Base-by-base conservation (phyloP, 2,888 invertebrate species). In the Dinocampus coccinellae region DNA sequence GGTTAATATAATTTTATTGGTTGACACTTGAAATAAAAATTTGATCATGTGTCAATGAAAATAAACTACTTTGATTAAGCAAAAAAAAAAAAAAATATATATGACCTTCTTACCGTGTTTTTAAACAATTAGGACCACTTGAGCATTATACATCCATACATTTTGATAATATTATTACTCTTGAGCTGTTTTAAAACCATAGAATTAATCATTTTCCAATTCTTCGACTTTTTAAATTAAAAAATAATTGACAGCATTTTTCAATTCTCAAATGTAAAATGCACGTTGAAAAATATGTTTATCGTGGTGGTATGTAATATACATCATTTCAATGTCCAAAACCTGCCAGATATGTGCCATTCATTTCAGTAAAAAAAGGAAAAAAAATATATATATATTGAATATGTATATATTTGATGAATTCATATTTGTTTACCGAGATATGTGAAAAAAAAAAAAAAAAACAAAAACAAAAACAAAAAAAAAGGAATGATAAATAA, bases 351-450 rank as follows among this genome's bases (percentile, higher is more conserved):
- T 34, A 67, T 67, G 66, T 71, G 57, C 71, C 62, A 71, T 66
- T 71, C 39, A 39, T 63, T 57, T 71, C 66, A 22, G 53, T 53
- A 34, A 13, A 42, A 47, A 52, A 61, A 42, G 24, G 53, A 61
- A 34, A 13, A 42, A 47, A 52, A 61, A 42, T n/a, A 73, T 70
- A 47, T 77, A 74, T 77, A 75, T 74, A 75, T 76, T 76, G 72
- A 73, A 69, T 73, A 70, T 75, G 73, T 71, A 70, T 62, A 73
- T 75, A 73, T 73, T 65, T 52, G 65, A 70, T 75, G 63, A 72
- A 73, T 72, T 70, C 72, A 70, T 53, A 63, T 74, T 77, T 75
- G 67, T 70, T 75, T 73, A 72, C 62, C 71, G 71, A 73, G 66
- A 70, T 68, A 71, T 69, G 61, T 70, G 73, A 68, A 62, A 69